Evolutionary conservation across 2,888 invertebrate species (phyloP).

Genomic region (Altica lythri): DNA sequence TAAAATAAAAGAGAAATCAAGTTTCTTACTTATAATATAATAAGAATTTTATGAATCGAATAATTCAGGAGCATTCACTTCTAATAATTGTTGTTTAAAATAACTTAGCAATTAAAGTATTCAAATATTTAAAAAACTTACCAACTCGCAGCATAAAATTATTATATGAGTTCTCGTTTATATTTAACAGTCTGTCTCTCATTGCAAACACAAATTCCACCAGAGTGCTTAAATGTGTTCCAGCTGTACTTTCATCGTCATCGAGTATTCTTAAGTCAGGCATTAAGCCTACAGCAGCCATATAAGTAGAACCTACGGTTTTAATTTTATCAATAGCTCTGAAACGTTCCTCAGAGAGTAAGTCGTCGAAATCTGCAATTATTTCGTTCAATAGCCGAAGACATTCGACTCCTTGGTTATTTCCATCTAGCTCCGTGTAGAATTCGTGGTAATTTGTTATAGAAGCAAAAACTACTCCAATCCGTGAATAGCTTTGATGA

Average conservation of each 20-base stretch:
- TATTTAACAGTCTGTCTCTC: slow-evolving; percentile 81
- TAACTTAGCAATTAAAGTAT: no score
- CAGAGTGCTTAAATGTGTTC: slow-evolving; percentile 74
- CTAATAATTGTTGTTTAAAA: no score
- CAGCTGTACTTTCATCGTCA: slow-evolving; percentile 68
- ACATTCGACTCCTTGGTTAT: slow-evolving; percentile 91
- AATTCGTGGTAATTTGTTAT: slow-evolving; percentile 95
- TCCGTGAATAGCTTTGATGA: slow-evolving; percentile 89
- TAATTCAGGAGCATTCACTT: no score
- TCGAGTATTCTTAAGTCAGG: slow-evolving; percentile 77
- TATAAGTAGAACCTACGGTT: slow-evolving; percentile 91
- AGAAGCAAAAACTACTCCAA: slow-evolving; percentile 89
- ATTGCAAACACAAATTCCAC: slow-evolving; percentile 90
- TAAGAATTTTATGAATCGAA: no score
- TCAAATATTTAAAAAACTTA: no score
- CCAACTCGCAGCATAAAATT: slow-evolving; percentile 90
- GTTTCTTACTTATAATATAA: no score
- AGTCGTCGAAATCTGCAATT: slow-evolving; percentile 92
- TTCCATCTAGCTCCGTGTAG: slow-evolving; percentile 90
- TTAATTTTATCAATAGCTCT: slow-evolving; percentile 90
- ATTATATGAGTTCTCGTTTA: slow-evolving; percentile 91
- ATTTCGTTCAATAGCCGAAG: slow-evolving; percentile 87
- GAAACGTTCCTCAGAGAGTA: slow-evolving; percentile 84
- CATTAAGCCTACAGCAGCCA: slow-evolving; percentile 90
- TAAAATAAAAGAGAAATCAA: no score